phyloP scores from a whole-genome alignment of 2,797 vertebrate species.

The Eospalax fontanierii region DNA sequence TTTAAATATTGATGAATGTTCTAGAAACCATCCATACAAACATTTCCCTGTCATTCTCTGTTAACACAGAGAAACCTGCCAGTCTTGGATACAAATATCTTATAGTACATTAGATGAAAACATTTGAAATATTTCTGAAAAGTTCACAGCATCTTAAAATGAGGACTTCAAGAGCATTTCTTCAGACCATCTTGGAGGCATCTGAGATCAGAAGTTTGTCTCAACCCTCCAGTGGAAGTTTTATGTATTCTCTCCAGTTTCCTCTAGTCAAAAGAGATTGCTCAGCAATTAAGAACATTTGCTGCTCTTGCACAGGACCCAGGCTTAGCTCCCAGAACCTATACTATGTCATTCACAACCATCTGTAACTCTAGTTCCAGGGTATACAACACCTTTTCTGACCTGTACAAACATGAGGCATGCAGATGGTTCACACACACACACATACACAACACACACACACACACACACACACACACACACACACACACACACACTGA shows the following conservation, averaged over 20 bases:
- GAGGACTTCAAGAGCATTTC: not conserved
- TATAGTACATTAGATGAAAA: not conserved
- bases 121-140: not conserved
- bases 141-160: not conserved
- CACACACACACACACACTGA: no score
- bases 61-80: not conserved
- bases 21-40: not conserved
- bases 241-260: not conserved
- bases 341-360: no score
- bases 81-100: not conserved
- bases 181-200: not conserved
- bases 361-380: no score
- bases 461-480: no score
- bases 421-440: no score
- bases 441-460: no score
- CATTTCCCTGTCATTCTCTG: constrained; percentile 5
- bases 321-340: no score
- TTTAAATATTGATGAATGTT: not conserved
- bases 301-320: no score
- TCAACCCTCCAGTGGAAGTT: not conserved
- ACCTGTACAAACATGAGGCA: no score
- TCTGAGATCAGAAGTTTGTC: not conserved
- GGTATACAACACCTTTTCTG: no score
- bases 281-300: no score
- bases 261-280: no score